Base-by-base conservation (phyloP, 2,797 vertebrate species). In the Neopelma chrysocephalum region DNA sequence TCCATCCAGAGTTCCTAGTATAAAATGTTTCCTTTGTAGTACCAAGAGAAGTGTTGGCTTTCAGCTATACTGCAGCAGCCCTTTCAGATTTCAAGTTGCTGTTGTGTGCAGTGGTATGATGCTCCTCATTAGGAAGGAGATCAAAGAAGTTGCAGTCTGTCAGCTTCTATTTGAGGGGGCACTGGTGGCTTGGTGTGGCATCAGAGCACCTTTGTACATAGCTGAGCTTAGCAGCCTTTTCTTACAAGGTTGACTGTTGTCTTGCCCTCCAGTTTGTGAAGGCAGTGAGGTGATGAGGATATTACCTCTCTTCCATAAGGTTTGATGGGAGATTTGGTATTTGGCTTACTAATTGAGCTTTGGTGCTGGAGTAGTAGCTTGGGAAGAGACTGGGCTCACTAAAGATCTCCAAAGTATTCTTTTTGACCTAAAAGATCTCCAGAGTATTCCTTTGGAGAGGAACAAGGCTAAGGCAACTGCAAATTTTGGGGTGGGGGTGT, bases 11-110 rank as follows among this genome's bases (percentile, higher is more conserved):
- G 17, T 51, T 88, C 68, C 69, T 72, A 12, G 4, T 26, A 32
- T 31, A 32, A 73, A 81, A 47, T 47, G 27, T 47, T 89, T 91
- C 60, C 50, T 89, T 90, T 89, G 61, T 82, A 73, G 78, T 71
- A 81, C n/a, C 29, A 75, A 42, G 69, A 65, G 50, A 72, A 78
- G 23, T 3, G 2, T n/a, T 82, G 72, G 6, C 65, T 86, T 79
- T 48, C 13, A 40, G 54, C 65, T 69, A 65, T 68, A 71, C 32
- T 0, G 0, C 29, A 15, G 70, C 43, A 76, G 71, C 61, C 45
- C 65, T 42, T 80, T 85, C 3, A 7, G 38, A 36, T 54, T 82
- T 60, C 58, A 50, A 43, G 38, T 42, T 0, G 0, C 36, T 26
- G 7, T 31, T 43, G 6, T 34, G 27, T 21, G 4, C 15, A 34